phyloP scores from a whole-genome alignment of 2,797 vertebrate genomes.

The Aplochiton taeniatus region DNA sequence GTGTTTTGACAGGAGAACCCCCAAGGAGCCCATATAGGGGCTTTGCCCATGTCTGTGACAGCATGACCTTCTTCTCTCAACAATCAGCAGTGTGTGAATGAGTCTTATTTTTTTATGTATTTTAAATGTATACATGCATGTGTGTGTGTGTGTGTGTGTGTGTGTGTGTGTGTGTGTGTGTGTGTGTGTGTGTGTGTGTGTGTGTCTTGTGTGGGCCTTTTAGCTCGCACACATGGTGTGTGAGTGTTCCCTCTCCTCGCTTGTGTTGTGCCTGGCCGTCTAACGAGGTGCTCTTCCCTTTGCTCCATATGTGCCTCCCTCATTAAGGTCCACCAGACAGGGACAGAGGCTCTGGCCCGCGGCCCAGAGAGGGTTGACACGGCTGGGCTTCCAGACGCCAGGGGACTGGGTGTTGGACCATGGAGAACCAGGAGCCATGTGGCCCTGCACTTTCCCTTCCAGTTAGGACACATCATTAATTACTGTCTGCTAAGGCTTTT shows the following conservation, averaged over 20 bases:
- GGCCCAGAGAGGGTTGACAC: conserved; percentile 68
- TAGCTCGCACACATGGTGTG: conserved; percentile 20
- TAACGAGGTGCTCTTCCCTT: conserved; percentile 74
- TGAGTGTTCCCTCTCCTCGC: too few relatives aligned
- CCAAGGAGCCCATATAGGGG: too few relatives aligned
- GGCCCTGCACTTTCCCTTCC: conserved; percentile 67
- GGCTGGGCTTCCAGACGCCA: conserved; percentile 62
- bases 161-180: neutral
- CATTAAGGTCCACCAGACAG: conserved; percentile 78
- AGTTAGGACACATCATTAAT: conserved; percentile 65
- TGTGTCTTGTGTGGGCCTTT: neutral
- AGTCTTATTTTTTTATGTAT: conserved; percentile 27
- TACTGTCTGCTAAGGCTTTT: conserved; percentile 55
- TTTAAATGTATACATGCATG: neutral
- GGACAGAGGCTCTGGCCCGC: conserved; percentile 70
- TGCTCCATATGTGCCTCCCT: conserved; percentile 80
- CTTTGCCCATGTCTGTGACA: too few relatives aligned
- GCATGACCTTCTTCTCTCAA: too few relatives aligned
- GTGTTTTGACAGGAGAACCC: too few relatives aligned
- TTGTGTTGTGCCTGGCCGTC: conserved; percentile 52
- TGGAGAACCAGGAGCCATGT: conserved; percentile 71
- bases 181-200: conserved; percentile 5
- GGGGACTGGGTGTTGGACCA: conserved; percentile 41
- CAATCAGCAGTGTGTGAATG: too few relatives aligned
- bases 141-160: conserved; percentile 1